These are phyloP conservation scores for Pygocentrus nattereri DNA, from an alignment of 2,797 vertebrate species.

Conservation along the genomic window DNA sequence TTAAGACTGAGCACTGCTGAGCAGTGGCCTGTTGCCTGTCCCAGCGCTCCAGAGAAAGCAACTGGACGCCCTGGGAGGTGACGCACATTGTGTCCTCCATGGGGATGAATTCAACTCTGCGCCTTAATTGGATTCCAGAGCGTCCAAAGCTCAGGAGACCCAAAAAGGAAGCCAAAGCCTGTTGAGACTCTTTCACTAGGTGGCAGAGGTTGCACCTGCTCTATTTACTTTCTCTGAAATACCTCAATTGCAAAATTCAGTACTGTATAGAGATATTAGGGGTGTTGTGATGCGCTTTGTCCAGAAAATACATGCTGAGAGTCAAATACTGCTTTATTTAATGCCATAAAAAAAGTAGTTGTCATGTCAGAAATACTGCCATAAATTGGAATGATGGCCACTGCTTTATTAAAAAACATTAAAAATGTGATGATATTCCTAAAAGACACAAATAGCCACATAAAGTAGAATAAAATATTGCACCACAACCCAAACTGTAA, in stretches of 20 bases:
- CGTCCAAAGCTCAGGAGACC: not conserved
- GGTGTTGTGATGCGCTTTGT: not conserved
- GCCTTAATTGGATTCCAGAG: not conserved
- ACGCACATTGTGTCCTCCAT: not conserved
- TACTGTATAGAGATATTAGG: not conserved
- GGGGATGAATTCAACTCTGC: not conserved
- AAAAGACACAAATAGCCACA: too few relatives aligned
- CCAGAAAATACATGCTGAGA: too few relatives aligned
- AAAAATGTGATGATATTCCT: too few relatives aligned
- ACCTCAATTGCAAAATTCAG: not conserved
- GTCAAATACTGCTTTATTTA: too few relatives aligned
- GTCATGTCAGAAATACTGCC: too few relatives aligned
- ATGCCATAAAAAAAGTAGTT: too few relatives aligned
- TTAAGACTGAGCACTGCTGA: not conserved
- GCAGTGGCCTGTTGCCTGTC: not conserved
- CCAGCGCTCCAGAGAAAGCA: not conserved
- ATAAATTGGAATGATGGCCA: too few relatives aligned
- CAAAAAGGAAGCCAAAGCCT: conserved; percentile 37
- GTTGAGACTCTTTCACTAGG: conserved; percentile 34
- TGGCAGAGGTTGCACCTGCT: conserved; percentile 30
- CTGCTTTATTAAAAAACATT: too few relatives aligned
- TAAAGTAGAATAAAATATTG: too few relatives aligned
- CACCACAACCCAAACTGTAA: too few relatives aligned
- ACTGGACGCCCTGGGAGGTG: not conserved
- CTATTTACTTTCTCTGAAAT: not conserved